A percentile compares a stretch with the other conserved stretches of the same genome.
These are phyloP conservation scores for Sebastes melanostomus DNA, from an alignment of 2,797 vertebrate genomes.

Conservation along the genomic window DNA sequence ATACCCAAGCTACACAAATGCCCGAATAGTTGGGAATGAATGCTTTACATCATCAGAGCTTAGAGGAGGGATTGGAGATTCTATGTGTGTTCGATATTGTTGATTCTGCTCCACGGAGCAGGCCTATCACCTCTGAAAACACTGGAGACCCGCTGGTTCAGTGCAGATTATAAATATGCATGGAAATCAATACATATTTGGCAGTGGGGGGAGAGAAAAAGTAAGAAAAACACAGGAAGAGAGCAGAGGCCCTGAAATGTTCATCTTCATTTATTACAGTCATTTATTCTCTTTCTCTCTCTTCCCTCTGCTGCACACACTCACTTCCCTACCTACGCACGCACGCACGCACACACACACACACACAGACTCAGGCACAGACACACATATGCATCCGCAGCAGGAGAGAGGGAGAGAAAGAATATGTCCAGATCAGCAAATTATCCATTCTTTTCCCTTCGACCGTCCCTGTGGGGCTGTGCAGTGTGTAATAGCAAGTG, in stretches of 20 bases:
- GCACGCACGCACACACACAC: conserved; percentile 17
- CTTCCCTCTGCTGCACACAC: conserved; percentile 29
- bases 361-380: neutral
- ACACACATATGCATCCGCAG: conserved; percentile 3
- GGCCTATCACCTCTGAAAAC: conserved; percentile 74
- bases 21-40: conserved; percentile 27
- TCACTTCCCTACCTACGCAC: conserved; percentile 9
- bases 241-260: conserved; percentile 65
- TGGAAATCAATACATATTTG: conserved; percentile 80
- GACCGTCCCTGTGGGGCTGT: conserved; percentile 55
- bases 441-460: conserved; percentile 71
- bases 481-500: conserved; percentile 66
- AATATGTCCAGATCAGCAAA: conserved; percentile 77
- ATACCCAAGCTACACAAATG: conserved; percentile 17
- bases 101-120: conserved; percentile 64
- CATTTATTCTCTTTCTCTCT: conserved; percentile 68
- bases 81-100: conserved; percentile 60
- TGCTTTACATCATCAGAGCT: conserved; percentile 63
- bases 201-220: conserved; percentile 64
- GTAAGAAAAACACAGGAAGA: conserved; percentile 65
- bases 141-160: conserved; percentile 65
- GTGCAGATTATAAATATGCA: conserved; percentile 79
- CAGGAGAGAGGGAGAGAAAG: conserved; percentile 31
- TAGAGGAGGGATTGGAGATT: conserved; percentile 52
- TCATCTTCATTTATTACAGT: conserved; percentile 80